Evolutionary conservation across 92 coral and sea anemone genomes (phyloP), one percentile per base, ranked within the genome.

Genomic region (Epizoanthus scotinus): DNA sequence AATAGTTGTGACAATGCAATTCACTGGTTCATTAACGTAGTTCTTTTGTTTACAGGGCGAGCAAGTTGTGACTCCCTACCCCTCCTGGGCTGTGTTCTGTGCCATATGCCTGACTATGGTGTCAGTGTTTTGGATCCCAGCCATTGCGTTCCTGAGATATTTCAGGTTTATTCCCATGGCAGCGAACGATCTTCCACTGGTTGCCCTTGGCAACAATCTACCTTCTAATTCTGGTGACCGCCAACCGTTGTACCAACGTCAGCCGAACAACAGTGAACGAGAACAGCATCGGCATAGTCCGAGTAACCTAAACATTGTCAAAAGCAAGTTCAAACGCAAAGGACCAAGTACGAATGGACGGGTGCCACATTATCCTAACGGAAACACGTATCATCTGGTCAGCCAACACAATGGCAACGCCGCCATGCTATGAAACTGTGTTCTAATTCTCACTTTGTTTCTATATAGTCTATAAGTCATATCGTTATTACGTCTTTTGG

Each of bases 61-160:
- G 73, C 73, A 73, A 10, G 70, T 74, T 13, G 0, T 0, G 25
- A 78, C 82, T 19, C 96, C 97, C 34, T 89, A 91, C 40, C 99
- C 99, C 1, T 85, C 97, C 6, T 96, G 99, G 99, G 92, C 90
- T 1, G 88, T 90, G 19, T 90, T 93, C 68, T 79, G 94, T 58
- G 99, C 89, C 26, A 90, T 96, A 67, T 87, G 90, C 59, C 73
- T 96, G 20, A 93, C 91, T 26, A 79, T 96, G 40, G 85, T 87
- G 42, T 89, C 99, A 29, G 94, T 96, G 3, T 86, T 93, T 63
- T 96, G 94, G 78, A 96, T 96, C 8, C 99, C 99, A 6, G 94
- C 90, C 26, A 91, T 96, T 24, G 99, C 96, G 0, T 70, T 96
- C 25, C 78, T 93, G 6, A 87, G 94, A 44, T 93, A 96, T 86